phyloP scores from a whole-genome alignment of 2,797 vertebrate species.

The Hyperoplus immaculatus region DNA sequence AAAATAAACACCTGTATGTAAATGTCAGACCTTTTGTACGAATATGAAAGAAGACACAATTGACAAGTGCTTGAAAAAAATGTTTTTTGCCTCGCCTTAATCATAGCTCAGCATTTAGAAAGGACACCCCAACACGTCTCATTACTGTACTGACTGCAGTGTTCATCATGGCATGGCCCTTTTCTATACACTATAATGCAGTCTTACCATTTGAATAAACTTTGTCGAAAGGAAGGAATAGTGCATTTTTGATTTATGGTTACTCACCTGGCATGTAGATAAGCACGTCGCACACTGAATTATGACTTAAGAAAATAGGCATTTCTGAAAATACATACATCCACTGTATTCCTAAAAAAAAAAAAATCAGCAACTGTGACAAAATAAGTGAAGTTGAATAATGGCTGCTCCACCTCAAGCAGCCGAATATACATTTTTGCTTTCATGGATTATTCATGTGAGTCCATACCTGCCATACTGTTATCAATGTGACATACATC shows the following conservation, averaged over 20 bases:
- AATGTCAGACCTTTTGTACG: no score
- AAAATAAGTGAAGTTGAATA: constrained; percentile 76
- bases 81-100: no score
- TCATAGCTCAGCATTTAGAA: no score
- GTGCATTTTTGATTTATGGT: constrained; percentile 66
- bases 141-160: neutral
- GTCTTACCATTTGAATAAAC: constrained; percentile 39
- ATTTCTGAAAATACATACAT: constrained; percentile 44
- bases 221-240: constrained; percentile 18
- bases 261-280: constrained; percentile 40
- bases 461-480: constrained; percentile 69
- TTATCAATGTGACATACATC: constrained; percentile 80
- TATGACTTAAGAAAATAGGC: constrained; percentile 58
- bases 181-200: constrained; percentile 26
- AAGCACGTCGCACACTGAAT: constrained; percentile 56
- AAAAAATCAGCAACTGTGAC: constrained; percentile 52
- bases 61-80: neutral
- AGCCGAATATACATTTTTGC: constrained; percentile 70
- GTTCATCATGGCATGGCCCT: neutral
- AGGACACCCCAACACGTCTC: neutral
- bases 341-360: constrained; percentile 44
- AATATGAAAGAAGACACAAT: neutral
- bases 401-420: constrained; percentile 74
- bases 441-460: constrained; percentile 81
- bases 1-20: no score